Evolutionary conservation across 1,140 invertebrate species (phyloP), one percentile per base, ranked within the genome.

Genomic region (Drosophila arawakana): DNA sequence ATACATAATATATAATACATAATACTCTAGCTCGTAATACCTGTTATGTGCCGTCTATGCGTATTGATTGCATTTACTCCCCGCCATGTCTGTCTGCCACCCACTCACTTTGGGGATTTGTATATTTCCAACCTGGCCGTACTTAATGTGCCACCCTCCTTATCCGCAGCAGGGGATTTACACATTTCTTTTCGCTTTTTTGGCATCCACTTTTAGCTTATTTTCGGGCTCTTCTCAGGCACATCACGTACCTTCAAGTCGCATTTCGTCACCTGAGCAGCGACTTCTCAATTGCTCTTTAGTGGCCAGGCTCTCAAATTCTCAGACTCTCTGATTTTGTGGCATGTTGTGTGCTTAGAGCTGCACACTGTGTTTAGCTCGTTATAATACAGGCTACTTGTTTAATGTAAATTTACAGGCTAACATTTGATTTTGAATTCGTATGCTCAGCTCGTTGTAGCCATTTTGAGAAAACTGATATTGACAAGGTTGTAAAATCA

Each of bases 41-140:
- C 84, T 88, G 84, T 77, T 84, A 84, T 89, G 67, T 78, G 84
- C 80, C 71, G 84, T 88, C 80, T 88, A 86, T 79, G 80, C 80
- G 80, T 88, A 88, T 88, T 89, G 84, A 88, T 88, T 88, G 84
- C 84, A 88, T 88, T 84, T 84, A 73, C 71, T 39, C 10, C 25
- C 15, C 73, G 79, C 55, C 71, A 89, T 84, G 80, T 83, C 84
- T 89, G 73, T 41, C 43, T 70, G 18, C 73, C 73, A 39, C 37
- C 81, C 69, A 44, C 49, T 30, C 25, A 30, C 25, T 30, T 39
- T 66, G 76, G 72, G 82, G 67, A 78, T 85, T 81, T 65, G 15
- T 47, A 59, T 57, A 41, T 60, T 37, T 60, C 18, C 46, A 41
- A 39, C 50, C 41, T n/a, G 37, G 43, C 52, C 43, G 15, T 15